phyloP scores from a whole-genome alignment of 2,888 invertebrate genomes.

The Cephalotes varians region DNA sequence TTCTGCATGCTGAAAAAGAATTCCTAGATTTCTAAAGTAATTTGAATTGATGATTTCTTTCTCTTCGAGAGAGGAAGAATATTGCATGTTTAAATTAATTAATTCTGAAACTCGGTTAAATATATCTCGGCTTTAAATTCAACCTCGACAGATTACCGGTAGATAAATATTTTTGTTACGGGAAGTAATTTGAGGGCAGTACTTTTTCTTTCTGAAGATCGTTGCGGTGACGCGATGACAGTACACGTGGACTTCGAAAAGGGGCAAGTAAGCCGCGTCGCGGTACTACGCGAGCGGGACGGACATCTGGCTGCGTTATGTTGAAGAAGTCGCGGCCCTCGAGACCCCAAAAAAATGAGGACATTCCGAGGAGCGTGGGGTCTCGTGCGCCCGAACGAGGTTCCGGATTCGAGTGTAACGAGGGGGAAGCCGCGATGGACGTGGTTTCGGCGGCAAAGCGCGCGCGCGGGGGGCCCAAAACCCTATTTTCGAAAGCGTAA shows the following conservation, averaged over 20 bases:
- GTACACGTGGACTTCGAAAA: slow-evolving; percentile 18
- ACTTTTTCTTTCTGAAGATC: not conserved
- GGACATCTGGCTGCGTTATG: slow-evolving; percentile 61
- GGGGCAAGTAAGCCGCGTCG: slow-evolving; percentile 34
- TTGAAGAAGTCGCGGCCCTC: slow-evolving; percentile 79
- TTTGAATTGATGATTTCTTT: slow-evolving; percentile 1
- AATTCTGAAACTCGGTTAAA: slow-evolving; percentile 2
- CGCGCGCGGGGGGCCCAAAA: slow-evolving; percentile 61
- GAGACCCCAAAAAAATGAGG: slow-evolving; percentile 80
- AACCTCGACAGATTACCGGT: not conserved
- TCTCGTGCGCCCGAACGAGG: slow-evolving; percentile 65
- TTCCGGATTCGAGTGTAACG: slow-evolving; percentile 77
- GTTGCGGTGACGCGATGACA: slow-evolving; percentile 5
- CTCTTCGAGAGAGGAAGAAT: not conserved
- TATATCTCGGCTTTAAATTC: not conserved
- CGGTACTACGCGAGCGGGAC: slow-evolving; percentile 28
- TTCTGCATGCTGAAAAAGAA: not conserved
- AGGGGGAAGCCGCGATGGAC: slow-evolving; percentile 27
- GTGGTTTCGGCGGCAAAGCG: slow-evolving; percentile 69
- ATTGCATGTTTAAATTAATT: slow-evolving; percentile 1
- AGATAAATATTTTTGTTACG: slow-evolving; percentile 8
- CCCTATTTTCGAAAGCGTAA: slow-evolving; percentile 74
- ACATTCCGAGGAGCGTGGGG: slow-evolving; percentile 75
- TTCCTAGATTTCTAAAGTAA: not conserved
- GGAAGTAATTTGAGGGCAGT: not conserved